These are phyloP conservation scores for Eristalis tenax DNA, from an alignment of 2,888 invertebrate genomes.

Conservation along the genomic window DNA sequence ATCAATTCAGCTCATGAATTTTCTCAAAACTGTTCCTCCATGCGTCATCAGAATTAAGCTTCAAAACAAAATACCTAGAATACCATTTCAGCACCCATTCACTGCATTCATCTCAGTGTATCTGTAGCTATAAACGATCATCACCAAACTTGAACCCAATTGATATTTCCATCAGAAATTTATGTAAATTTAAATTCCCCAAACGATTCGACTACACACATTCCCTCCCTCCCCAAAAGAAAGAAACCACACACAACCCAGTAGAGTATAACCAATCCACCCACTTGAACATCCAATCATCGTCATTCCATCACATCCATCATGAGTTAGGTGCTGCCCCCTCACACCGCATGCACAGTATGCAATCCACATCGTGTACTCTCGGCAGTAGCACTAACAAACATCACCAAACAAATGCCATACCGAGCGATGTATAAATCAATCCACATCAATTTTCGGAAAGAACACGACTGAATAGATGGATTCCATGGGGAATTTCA, in stretches of 20 bases:
- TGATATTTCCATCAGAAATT: slow-evolving; percentile 21
- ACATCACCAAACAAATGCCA: slow-evolving; percentile 63
- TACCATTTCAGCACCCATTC: background rate
- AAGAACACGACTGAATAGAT: slow-evolving; percentile 63
- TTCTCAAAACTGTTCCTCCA: background rate
- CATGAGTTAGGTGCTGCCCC: slow-evolving; percentile 3
- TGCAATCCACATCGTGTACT: slow-evolving; percentile 9
- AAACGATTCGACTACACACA: slow-evolving; percentile 4
- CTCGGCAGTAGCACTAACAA: slow-evolving; percentile 34
- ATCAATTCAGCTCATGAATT: background rate
- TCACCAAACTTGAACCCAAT: slow-evolving; percentile 6
- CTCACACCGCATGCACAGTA: slow-evolving; percentile 3
- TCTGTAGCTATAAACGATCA: background rate
- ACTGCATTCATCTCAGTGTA: background rate
- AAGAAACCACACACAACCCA: slow-evolving; percentile 24
- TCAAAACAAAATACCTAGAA: background rate
- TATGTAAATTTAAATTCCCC: slow-evolving; percentile 40
- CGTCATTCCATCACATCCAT: slow-evolving; percentile 46
- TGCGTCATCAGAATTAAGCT: background rate
- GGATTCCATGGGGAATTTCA: slow-evolving; percentile 65
- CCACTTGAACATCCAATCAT: slow-evolving; percentile 51
- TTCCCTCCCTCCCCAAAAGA: background rate
- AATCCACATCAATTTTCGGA: slow-evolving; percentile 69
- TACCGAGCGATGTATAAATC: slow-evolving; percentile 66
- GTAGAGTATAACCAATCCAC: slow-evolving; percentile 29